Evolutionary conservation across 2,888 invertebrate genomes (phyloP), one percentile per base, ranked within the genome.

Genomic region (Thecocarcelia acutangulata): DNA sequence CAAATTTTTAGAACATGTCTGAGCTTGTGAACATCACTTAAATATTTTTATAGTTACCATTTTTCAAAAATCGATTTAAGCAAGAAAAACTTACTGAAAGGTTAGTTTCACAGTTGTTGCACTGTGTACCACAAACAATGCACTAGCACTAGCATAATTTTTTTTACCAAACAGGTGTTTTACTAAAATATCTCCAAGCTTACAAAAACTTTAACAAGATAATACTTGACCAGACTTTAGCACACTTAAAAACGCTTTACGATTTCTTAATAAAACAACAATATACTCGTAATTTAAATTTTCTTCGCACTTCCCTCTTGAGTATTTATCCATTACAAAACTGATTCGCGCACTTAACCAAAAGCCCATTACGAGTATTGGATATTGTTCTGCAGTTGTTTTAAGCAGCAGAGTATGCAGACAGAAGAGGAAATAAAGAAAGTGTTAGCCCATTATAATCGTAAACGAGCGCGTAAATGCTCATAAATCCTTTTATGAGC

Each of bases 401-500:
- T 3, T 9, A 52, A 11, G 44, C 13, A 59, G 15, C 12, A 28
- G 54, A 19, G 44, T 19, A 40, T 37, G 9, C 59, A 54, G 56
- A 56, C 37, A 17, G 5, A 11, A 50, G 3, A 33, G 6, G 33
- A 33, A 11, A 13, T 1, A 52, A 64, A 13, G 64, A 78, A 78
- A 74, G 78, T 82, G 78, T 82, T 82, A 82, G 82, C 66, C 63
- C 78, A 78, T 82, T 82, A 75, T 70, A 78, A 54, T 78, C 69
- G 48, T 59, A 77, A 64, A 74, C 68, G 72, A 76, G 63, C 74
- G 72, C 83, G 83, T 84, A 85, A 86, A 84, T 80, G 86, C 69
- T 85, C 85, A 90, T 90, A 90, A 90, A 90, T 90, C 89, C 88
- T 86, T 89, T 90, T 89, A 89, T 89, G 87, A 88, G 85, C 83